These are phyloP conservation scores for Rhinopomastus cyanomelas DNA, from an alignment of 2,113 vertebrate genomes.

Conservation along the genomic window DNA sequence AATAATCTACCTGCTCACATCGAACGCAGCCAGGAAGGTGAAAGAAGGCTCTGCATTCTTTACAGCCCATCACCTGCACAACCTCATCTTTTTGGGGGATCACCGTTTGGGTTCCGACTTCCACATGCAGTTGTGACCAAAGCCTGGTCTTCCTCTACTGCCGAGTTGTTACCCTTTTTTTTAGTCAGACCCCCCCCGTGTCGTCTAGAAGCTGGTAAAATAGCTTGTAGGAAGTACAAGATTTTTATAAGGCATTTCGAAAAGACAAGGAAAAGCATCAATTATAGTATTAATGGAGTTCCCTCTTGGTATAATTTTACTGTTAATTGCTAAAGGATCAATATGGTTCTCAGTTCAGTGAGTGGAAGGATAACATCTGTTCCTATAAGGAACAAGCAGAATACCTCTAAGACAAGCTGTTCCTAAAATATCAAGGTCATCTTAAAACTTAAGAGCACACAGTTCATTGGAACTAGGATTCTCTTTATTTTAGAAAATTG, in stretches of 20 bases:
- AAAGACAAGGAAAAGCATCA: neutral
- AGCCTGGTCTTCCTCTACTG: no score
- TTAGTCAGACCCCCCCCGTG: no score
- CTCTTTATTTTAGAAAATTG: neutral
- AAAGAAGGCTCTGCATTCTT: no score
- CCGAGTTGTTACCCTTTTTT: no score
- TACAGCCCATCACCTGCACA: no score
- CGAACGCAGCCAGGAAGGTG: no score
- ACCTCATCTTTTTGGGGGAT: no score
- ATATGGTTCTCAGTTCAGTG: neutral
- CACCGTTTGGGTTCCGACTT: no score
- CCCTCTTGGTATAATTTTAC: neutral
- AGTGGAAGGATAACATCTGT: neutral
- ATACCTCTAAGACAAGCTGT: neutral
- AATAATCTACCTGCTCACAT: no score
- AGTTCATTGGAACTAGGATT: neutral
- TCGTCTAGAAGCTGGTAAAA: no score
- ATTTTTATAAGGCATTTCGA: neutral
- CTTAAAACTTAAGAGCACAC: neutral
- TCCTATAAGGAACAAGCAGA: neutral
- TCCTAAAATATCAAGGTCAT: neutral
- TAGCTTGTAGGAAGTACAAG: neutral
- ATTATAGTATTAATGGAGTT: neutral
- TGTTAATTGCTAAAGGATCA: constrained; percentile 3
- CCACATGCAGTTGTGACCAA: no score